A percentile compares a stretch with the other conserved stretches of the same genome.
phyloP scores from a whole-genome alignment of 2,113 vertebrate genomes.

The Mastomys coucha region DNA sequence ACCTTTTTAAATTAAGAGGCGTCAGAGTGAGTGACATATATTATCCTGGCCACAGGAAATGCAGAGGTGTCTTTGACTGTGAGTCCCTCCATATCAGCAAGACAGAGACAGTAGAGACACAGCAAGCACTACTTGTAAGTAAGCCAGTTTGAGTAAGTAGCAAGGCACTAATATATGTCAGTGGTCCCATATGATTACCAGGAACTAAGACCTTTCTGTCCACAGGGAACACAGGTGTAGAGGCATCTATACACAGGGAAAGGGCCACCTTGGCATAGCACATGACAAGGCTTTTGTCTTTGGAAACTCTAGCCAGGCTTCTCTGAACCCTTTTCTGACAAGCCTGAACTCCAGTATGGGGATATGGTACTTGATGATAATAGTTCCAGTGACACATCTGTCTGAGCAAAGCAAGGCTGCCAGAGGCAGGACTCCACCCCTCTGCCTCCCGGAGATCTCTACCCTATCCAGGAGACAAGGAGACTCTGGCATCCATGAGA shows the following conservation, averaged over 20 bases:
- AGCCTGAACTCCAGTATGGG: no score
- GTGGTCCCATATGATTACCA: background rate
- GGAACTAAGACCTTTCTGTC: background rate
- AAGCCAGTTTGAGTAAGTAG: background rate
- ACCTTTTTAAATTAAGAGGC: background rate
- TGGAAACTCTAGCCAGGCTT: no score
- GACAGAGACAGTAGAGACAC: background rate
- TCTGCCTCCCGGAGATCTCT: background rate
- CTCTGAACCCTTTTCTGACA: background rate
- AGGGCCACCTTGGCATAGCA: no score
- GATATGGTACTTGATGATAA: background rate
- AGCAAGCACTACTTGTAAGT: accelerated
- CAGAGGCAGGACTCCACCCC: background rate
- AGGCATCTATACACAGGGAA: background rate
- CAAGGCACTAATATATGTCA: accelerated
- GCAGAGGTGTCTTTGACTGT: background rate
- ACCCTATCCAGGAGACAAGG: no score
- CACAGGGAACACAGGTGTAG: background rate
- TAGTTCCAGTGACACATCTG: background rate
- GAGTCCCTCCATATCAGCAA: background rate
- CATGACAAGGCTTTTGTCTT: background rate
- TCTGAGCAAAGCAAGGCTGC: background rate
- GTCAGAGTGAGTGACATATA: background rate
- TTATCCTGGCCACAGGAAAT: background rate
- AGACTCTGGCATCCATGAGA: background rate